phyloP scores from a whole-genome alignment of 2,888 invertebrate genomes.

The Boloria selene region DNA sequence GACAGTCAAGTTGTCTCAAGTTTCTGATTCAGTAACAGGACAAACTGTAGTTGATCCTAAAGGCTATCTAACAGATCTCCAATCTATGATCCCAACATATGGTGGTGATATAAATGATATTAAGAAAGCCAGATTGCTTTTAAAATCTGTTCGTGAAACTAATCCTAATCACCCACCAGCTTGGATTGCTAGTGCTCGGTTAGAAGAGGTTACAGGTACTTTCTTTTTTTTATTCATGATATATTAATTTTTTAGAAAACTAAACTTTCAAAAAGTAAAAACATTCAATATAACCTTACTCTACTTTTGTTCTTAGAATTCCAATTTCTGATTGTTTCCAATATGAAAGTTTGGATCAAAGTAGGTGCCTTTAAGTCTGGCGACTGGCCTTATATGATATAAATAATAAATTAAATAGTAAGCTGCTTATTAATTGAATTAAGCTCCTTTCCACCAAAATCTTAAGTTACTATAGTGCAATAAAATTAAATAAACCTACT shows the following conservation, averaged over 20 bases:
- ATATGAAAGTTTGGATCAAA: no score
- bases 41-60: constrained; percentile 99
- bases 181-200: constrained; percentile 99
- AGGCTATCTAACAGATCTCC: constrained; percentile 99
- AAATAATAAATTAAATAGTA: no score
- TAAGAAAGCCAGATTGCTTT: constrained; percentile 95
- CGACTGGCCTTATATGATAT: no score
- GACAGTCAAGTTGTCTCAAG: constrained; percentile 99
- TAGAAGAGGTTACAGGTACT: constrained; percentile 98
- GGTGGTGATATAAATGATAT: constrained; percentile 99
- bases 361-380: no score
- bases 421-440: no score
- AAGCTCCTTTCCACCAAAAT: no score
- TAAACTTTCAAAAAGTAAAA: neutral
- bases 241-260: neutral
- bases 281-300: no score
- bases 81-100: constrained; percentile 99
- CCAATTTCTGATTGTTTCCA: no score
- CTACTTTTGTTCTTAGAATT: no score
- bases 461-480: no score
- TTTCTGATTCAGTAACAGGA: constrained; percentile 98
- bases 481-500: no score
- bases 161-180: constrained; percentile 99
- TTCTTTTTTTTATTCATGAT: constrained; percentile 43
- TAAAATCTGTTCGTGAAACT: constrained; percentile 98